These are phyloP conservation scores for Pseudochromis fuscus DNA, from an alignment of 2,797 vertebrate species.

Conservation along the genomic window DNA sequence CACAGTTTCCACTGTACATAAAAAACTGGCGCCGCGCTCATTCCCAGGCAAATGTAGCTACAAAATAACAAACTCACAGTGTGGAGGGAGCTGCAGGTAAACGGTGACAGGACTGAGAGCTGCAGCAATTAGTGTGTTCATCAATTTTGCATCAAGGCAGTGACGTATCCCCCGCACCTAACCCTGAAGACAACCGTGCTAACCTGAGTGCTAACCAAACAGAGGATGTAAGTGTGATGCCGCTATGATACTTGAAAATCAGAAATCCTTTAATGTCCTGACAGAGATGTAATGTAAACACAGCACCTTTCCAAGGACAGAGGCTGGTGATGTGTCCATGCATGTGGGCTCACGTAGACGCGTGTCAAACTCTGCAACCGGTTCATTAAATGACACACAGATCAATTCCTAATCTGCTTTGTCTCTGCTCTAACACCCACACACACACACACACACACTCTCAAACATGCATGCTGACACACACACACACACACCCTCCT, in stretches of 20 bases:
- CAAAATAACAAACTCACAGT: not conserved
- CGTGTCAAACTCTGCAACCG: constrained; percentile 58
- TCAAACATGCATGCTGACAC: constrained; percentile 28
- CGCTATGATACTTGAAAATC: not conserved
- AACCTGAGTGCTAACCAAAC: too few relatives aligned
- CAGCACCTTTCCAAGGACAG: not conserved
- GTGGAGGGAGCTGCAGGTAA: not conserved
- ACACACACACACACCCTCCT: constrained; percentile 24
- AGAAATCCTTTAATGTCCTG: not conserved
- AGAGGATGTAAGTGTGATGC: not conserved
- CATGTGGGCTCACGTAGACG: constrained; percentile 29
- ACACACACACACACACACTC: constrained; percentile 37
- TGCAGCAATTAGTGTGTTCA: not conserved
- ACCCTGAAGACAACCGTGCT: not conserved
- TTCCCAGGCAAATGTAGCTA: not conserved
- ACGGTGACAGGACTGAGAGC: not conserved
- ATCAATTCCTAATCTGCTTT: constrained; percentile 78
- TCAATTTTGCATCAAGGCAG: not conserved
- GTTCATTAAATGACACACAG: constrained; percentile 68
- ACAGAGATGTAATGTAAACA: not conserved
- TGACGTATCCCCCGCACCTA: not conserved
- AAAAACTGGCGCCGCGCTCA: not conserved
- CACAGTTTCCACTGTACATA: not conserved
- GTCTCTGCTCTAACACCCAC: constrained; percentile 47
- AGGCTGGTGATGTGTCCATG: not conserved